phyloP scores from a whole-genome alignment of 2,797 vertebrate species.

The Hybognathus amarus region DNA sequence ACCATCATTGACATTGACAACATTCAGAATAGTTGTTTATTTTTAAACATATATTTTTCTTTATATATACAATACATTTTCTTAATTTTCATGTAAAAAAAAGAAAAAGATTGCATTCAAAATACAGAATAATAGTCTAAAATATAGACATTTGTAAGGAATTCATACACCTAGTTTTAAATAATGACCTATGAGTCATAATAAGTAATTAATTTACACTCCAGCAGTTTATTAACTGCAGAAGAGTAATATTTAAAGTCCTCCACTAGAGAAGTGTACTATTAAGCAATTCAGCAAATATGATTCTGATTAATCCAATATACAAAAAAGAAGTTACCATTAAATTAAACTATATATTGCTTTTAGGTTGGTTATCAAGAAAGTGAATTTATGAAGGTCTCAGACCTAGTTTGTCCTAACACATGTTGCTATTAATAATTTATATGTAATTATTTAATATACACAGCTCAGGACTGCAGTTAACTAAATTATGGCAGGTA shows the following conservation, averaged over 20 bases:
- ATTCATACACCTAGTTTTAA: too few species aligned
- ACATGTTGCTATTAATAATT: neutral
- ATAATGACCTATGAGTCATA: too few species aligned
- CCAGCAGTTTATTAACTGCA: too few species aligned
- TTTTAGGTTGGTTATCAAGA: neutral
- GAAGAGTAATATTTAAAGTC: too few species aligned
- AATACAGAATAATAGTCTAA: too few species aligned
- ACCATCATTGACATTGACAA: neutral
- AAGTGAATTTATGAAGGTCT: neutral
- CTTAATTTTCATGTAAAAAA: too few species aligned
- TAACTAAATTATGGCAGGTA: conserved; percentile 1
- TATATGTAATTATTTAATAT: neutral
- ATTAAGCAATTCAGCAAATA: too few species aligned
- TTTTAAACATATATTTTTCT: neutral
- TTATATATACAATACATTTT: too few species aligned
- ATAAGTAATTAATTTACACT: too few species aligned
- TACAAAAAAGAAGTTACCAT: neutral
- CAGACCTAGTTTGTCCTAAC: neutral
- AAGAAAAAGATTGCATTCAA: too few species aligned
- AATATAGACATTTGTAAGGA: too few species aligned
- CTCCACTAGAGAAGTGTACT: too few species aligned
- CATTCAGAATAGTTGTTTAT: neutral
- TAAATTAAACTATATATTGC: neutral
- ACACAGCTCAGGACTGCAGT: neutral
- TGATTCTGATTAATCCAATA: neutral